phyloP scores from a whole-genome alignment of 2,888 invertebrate genomes.

The Thyatira batis region DNA sequence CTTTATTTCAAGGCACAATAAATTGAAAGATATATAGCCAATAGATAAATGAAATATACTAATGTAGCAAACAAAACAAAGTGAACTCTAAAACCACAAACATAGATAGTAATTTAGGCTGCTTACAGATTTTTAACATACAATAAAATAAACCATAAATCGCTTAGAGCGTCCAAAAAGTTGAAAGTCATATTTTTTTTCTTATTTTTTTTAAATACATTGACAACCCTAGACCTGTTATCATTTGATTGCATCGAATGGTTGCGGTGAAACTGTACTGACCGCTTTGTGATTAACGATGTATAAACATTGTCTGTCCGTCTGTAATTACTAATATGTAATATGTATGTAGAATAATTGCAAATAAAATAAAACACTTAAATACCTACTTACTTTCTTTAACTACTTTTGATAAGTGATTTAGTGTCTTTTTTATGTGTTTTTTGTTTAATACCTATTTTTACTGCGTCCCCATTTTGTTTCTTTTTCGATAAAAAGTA shows the following conservation, averaged over 20 bases:
- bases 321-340: neutral
- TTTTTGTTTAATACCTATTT: neutral
- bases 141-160: too few relatives aligned
- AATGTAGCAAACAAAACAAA: too few relatives aligned
- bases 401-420: neutral
- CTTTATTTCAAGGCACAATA: too few relatives aligned
- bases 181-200: too few relatives aligned
- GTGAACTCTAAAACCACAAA: too few relatives aligned
- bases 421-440: neutral
- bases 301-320: neutral
- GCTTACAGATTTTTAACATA: too few relatives aligned
- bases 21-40: too few relatives aligned
- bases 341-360: neutral
- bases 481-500: too few relatives aligned
- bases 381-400: neutral
- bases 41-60: too few relatives aligned
- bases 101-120: too few relatives aligned
- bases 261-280: constrained; percentile 16
- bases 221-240: neutral
- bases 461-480: too few relatives aligned
- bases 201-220: neutral
- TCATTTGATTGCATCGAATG: constrained; percentile 17
- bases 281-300: constrained; percentile 3
- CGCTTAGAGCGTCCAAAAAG: too few relatives aligned
- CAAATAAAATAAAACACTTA: neutral